Conservation (phyloP, 2,888 invertebrate species). For the Dryobotodes eremita region DNA sequence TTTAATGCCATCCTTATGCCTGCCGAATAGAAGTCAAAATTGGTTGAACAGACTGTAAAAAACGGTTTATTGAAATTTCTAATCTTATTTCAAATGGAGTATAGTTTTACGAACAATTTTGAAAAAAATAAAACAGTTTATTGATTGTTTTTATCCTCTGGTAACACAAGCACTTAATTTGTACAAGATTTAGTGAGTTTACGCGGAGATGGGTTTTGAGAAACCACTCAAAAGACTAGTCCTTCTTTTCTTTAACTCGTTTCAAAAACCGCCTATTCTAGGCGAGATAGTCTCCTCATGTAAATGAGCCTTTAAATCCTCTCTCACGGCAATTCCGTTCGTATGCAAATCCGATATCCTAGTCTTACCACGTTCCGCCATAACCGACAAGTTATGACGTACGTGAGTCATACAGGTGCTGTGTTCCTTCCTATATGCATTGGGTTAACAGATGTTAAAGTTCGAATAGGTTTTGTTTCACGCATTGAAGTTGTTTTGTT, state of each 20-base stretch:
- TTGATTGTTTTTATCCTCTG: no score
- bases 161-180: neutral
- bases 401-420: constrained; percentile 41
- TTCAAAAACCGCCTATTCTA: neutral
- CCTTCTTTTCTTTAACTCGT: neutral
- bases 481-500: no score
- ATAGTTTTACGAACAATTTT: no score
- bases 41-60: no score
- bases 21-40: no score
- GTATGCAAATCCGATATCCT: constrained; percentile 37
- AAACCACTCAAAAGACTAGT: neutral
- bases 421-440: neutral
- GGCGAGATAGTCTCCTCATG: neutral
- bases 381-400: constrained; percentile 45
- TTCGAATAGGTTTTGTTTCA: no score
- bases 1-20: no score
- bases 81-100: no score
- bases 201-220: neutral
- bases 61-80: no score
- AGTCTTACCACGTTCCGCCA: constrained; percentile 42
- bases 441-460: constrained; percentile 1
- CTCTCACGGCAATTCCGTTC: neutral
- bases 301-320: constrained; percentile 21
- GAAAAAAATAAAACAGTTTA: no score
- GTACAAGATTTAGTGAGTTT: neutral